A percentile compares a stretch with the other conserved stretches of the same genome.
phyloP scores from a whole-genome alignment of 64 coral and sea anemone species.

The Dendrophyllia cribrosa region DNA sequence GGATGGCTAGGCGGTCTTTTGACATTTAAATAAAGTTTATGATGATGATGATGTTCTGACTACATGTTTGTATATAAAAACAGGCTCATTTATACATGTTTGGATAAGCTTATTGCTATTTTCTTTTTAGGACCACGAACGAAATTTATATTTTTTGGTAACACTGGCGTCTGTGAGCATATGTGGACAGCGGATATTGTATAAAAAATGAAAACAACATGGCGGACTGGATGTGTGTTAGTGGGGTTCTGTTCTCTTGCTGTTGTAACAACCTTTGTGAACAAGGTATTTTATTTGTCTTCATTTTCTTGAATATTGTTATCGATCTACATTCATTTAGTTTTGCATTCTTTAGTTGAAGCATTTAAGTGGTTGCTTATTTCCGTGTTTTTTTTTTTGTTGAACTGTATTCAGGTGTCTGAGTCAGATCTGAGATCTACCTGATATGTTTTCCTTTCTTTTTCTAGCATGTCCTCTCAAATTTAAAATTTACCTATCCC shows the following conservation, averaged over 20 bases:
- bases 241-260: slow-evolving; percentile 48
- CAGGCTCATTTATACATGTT: no score
- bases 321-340: neutral
- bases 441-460: neutral
- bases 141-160: no score
- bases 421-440: neutral
- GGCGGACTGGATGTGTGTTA: slow-evolving; percentile 62
- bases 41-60: no score
- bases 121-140: no score
- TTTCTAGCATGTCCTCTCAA: slow-evolving; percentile 80
- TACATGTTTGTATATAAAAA: no score
- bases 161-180: neutral
- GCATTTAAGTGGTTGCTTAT: neutral
- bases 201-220: slow-evolving; percentile 62
- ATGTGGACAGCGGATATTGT: neutral
- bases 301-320: neutral
- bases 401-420: neutral
- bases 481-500: slow-evolving; percentile 85
- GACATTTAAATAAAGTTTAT: no score
- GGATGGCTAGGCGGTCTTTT: no score
- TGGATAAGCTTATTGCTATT: no score
- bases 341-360: neutral
- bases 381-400: neutral
- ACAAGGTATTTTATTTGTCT: slow-evolving; percentile 63
- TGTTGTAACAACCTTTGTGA: slow-evolving; percentile 71